phyloP scores from a whole-genome alignment of 2,888 invertebrate genomes.

The Drosophila neotestacea region DNA sequence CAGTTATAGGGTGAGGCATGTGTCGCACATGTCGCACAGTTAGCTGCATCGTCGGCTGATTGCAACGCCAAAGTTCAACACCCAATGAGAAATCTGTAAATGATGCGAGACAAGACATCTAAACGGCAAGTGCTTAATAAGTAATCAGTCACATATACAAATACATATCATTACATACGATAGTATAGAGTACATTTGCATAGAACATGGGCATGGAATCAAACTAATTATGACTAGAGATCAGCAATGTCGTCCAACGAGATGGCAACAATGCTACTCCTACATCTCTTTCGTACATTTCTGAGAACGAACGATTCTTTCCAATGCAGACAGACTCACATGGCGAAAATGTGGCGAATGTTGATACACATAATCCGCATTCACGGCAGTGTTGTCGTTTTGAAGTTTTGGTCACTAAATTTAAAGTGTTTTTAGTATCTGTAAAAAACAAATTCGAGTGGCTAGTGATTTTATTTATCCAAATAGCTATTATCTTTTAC shows the following conservation, averaged over 20 bases:
- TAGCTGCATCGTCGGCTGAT: slow-evolving; percentile 21
- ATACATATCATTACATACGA: slow-evolving; percentile 1
- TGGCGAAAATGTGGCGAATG: slow-evolving; percentile 49
- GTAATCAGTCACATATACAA: slow-evolving; percentile 60
- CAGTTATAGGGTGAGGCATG: slow-evolving; percentile 48
- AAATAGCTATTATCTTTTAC: no score
- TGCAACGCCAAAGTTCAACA: slow-evolving; percentile 63
- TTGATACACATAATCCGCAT: slow-evolving; percentile 9
- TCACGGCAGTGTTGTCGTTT: no score
- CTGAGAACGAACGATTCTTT: slow-evolving; percentile 12
- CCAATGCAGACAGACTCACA: slow-evolving; percentile 48
- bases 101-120: slow-evolving; percentile 56
- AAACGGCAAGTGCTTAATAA: slow-evolving; percentile 72
- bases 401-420: no score
- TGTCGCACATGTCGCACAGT: slow-evolving; percentile 69
- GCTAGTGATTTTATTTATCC: no score
- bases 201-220: slow-evolving; percentile 24
- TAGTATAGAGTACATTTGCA: slow-evolving; percentile 14
- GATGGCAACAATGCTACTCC: not conserved
- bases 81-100: slow-evolving; percentile 70
- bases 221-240: slow-evolving; percentile 41
- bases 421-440: no score
- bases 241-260: slow-evolving; percentile 7
- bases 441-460: no score
- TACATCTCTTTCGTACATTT: not conserved